Conservation (phyloP, 1,140 invertebrate species). For the Plutomurus gul region DNA sequence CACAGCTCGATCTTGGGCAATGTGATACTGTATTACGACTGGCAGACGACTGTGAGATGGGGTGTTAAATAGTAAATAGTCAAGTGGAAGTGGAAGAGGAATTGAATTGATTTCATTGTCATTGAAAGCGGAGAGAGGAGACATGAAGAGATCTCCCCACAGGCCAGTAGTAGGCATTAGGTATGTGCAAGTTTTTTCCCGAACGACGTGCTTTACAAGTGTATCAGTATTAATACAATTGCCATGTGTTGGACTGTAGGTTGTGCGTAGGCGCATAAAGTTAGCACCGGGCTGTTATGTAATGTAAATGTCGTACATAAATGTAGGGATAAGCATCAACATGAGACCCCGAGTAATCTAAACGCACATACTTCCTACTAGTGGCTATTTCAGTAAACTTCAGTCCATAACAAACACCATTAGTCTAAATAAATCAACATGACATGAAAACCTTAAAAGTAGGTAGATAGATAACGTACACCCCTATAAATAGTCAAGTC, state of each 20-base stretch:
- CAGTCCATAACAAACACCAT: slow-evolving; percentile 26
- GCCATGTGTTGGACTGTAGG: background rate
- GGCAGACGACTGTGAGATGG: too few species aligned
- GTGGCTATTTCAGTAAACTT: too few species aligned
- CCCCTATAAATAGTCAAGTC: too few species aligned
- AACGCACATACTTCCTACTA: too few species aligned
- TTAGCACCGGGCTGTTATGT: background rate
- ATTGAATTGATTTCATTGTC: slow-evolving; percentile 23
- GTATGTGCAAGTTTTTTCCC: too few species aligned
- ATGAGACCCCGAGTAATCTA: slow-evolving; percentile 1
- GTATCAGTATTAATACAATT: background rate
- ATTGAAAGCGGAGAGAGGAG: background rate
- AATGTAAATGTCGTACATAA: slow-evolving; percentile 10
- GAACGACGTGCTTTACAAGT: background rate
- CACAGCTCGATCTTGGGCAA: too few species aligned
- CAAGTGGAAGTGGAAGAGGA: background rate
- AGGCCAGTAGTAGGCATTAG: too few species aligned
- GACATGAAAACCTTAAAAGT: slow-evolving; percentile 1
- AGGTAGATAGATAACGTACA: too few species aligned
- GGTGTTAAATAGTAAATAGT: background rate
- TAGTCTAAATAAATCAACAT: slow-evolving; percentile 26
- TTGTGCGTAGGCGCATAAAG: background rate
- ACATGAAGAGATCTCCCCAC: background rate
- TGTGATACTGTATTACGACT: background rate
- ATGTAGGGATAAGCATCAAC: slow-evolving; percentile 22